phyloP scores from a whole-genome alignment of 2,113 vertebrate genomes.

The Eulemur macaco region DNA sequence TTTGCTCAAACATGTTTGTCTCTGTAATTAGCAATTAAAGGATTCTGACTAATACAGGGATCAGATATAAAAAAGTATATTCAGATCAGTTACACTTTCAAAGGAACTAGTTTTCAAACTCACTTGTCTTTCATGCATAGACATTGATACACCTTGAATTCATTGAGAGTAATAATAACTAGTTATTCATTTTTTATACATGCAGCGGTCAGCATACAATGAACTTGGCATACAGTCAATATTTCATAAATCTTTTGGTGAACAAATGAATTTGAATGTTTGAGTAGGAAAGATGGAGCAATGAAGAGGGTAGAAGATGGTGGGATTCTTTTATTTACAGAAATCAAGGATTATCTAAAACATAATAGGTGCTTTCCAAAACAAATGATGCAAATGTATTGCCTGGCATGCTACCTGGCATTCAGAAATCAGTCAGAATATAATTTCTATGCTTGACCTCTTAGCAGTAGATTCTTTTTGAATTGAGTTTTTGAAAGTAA shows the following conservation, averaged over 20 bases:
- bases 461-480: neutral
- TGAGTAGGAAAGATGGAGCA: neutral
- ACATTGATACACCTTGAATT: neutral
- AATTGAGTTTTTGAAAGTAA: neutral
- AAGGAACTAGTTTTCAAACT: neutral
- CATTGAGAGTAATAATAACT: neutral
- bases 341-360: neutral
- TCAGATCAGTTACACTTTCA: neutral
- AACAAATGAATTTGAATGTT: neutral
- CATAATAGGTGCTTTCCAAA: neutral
- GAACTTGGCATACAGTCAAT: neutral
- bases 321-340: neutral
- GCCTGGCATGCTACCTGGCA: too few species aligned
- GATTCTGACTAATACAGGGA: neutral
- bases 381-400: neutral
- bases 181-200: neutral
- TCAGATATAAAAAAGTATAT: neutral
- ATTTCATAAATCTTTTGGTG: neutral
- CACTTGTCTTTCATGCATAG: neutral
- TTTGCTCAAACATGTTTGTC: neutral
- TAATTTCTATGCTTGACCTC: neutral
- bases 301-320: neutral
- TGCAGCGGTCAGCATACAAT: neutral
- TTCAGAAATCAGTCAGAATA: neutral
- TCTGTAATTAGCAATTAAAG: neutral